These are phyloP conservation scores for Blera fallax DNA, from an alignment of 2,888 invertebrate species.

Conservation along the genomic window DNA sequence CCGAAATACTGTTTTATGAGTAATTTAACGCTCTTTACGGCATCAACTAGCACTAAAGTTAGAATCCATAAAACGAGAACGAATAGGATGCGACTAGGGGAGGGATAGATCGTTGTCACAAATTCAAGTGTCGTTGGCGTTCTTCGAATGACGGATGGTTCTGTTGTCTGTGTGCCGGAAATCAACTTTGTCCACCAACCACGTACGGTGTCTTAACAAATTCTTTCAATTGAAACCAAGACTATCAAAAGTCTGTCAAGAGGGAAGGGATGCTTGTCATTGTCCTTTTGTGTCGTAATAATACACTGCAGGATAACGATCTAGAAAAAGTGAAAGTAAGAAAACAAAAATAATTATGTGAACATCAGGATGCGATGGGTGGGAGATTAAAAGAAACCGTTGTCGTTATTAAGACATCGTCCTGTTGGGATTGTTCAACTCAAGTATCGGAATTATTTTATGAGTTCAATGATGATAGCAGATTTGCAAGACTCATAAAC, in stretches of 20 bases:
- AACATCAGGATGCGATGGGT: background rate
- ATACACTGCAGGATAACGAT: slow-evolving; percentile 38
- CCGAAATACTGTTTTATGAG: slow-evolving; percentile 64
- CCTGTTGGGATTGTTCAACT: background rate
- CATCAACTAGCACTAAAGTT: slow-evolving; percentile 62
- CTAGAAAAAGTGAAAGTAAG: background rate
- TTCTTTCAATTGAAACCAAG: slow-evolving; percentile 49
- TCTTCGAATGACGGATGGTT: slow-evolving; percentile 41
- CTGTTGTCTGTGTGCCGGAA: slow-evolving; percentile 25
- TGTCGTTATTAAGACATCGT: slow-evolving; percentile 27
- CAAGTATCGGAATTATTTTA: background rate
- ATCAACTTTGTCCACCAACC: slow-evolving; percentile 23
- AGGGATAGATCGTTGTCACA: slow-evolving; percentile 25
- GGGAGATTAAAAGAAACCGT: slow-evolving; percentile 17
- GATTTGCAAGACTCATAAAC: background rate
- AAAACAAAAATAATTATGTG: background rate
- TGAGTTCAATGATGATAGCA: background rate
- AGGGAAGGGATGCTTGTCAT: background rate
- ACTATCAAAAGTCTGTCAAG: slow-evolving; percentile 41
- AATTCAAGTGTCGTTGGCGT: slow-evolving; percentile 16
- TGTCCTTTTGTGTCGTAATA: slow-evolving; percentile 28
- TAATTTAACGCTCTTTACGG: slow-evolving; percentile 68
- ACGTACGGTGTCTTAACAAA: slow-evolving; percentile 33
- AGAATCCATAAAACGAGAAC: slow-evolving; percentile 47
- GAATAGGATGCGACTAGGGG: background rate